Conservation (phyloP, 2,888 invertebrate genomes). For the Polymixis flavicincta region DNA sequence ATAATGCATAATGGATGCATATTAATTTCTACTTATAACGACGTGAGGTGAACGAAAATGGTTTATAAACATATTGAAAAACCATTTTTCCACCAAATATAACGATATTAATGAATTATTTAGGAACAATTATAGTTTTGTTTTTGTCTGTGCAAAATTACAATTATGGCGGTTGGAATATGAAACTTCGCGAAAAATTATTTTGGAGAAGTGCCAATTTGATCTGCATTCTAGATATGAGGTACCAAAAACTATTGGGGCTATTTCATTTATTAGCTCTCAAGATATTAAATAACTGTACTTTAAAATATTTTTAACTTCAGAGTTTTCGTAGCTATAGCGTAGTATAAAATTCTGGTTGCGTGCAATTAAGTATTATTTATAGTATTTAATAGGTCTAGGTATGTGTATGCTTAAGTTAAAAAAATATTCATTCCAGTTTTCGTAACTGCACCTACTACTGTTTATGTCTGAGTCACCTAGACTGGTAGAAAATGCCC, state of each 20-base stretch:
- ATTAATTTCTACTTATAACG: background rate
- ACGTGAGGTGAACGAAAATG: background rate
- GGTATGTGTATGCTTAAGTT: too few species aligned
- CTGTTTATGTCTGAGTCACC: too few species aligned
- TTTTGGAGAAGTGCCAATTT: constrained; percentile 38
- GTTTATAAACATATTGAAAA: background rate
- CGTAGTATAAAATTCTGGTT: background rate
- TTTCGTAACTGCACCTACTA: too few species aligned
- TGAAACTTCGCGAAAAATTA: constrained; percentile 5
- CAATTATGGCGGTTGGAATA: constrained; percentile 14
- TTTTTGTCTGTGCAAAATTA: background rate
- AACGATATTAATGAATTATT: too few species aligned
- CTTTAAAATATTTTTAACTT: constrained; percentile 6
- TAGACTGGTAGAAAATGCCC: too few species aligned
- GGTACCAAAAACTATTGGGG: constrained; percentile 2
- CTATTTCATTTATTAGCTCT: constrained; percentile 25
- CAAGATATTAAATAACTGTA: background rate
- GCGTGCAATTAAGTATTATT: too few species aligned
- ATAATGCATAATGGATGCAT: background rate
- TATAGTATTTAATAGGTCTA: too few species aligned
- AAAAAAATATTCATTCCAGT: too few species aligned
- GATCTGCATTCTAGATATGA: constrained; percentile 34
- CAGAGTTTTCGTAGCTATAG: background rate
- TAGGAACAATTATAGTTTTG: background rate
- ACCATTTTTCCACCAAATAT: background rate